Evolutionary conservation across 2,888 invertebrate species (phyloP).

Genomic region (Euplagia quadripunctaria): DNA sequence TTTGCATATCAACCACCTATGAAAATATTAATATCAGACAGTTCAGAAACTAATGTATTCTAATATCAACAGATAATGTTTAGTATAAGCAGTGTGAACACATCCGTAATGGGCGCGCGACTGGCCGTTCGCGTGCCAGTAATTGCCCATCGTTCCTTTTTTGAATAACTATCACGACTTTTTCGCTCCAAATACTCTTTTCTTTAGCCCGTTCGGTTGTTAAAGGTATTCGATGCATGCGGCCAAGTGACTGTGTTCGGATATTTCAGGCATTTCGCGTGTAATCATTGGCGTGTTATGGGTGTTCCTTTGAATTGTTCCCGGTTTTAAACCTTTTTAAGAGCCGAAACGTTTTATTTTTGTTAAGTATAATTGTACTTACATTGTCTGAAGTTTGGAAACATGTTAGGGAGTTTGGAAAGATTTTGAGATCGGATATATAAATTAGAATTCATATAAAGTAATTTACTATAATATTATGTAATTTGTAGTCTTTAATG

Average conservation of each 20-base stretch:
- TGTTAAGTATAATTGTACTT: slow-evolving; percentile 13
- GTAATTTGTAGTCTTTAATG: background rate
- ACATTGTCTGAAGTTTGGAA: slow-evolving; percentile 17
- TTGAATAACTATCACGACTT: slow-evolving; percentile 87
- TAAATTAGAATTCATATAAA: background rate
- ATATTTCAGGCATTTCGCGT: slow-evolving; percentile 79
- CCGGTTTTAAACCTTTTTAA: slow-evolving; percentile 48
- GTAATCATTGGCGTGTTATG: slow-evolving; percentile 51
- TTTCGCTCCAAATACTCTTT: slow-evolving; percentile 84
- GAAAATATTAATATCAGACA: background rate
- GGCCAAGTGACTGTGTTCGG: slow-evolving; percentile 74
- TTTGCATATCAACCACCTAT: background rate
- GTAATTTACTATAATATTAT: no score
- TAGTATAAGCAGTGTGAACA: slow-evolving; percentile 62
- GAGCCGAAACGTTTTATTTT: slow-evolving; percentile 39
- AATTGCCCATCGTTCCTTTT: slow-evolving; percentile 85
- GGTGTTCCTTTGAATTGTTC: slow-evolving; percentile 52
- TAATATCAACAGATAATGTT: background rate
- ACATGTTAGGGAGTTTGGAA: background rate
- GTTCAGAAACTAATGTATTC: background rate
- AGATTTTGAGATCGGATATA: background rate
- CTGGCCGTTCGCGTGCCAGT: slow-evolving; percentile 85
- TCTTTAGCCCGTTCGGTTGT: slow-evolving; percentile 67
- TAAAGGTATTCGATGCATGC: slow-evolving; percentile 82
- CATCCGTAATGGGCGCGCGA: slow-evolving; percentile 78